A percentile compares a stretch with the other conserved stretches of the same genome.
Evolutionary conservation across 2,888 invertebrate genomes (phyloP).

Genomic region (Nemapogon koenigi): DNA sequence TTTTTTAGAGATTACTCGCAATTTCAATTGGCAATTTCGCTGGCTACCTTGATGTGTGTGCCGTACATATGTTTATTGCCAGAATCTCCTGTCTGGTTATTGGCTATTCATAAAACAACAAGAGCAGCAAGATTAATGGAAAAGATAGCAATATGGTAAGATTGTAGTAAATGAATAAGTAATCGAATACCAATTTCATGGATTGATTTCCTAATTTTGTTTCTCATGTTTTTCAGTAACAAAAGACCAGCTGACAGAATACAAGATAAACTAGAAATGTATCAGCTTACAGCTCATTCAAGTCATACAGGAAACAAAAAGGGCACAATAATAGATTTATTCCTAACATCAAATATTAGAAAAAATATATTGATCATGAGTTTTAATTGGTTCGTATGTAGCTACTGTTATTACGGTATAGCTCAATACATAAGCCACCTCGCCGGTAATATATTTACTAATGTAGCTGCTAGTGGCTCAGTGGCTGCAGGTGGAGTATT

Average conservation of each 20-base stretch:
- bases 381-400: constrained; percentile 79
- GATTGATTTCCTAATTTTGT: neutral
- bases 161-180: constrained; percentile 3
- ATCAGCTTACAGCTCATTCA: constrained; percentile 26
- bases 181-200: neutral
- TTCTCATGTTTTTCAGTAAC: constrained; percentile 22
- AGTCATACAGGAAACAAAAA: constrained; percentile 26
- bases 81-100: constrained; percentile 81
- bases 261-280: constrained; percentile 33
- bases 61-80: constrained; percentile 74
- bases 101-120: constrained; percentile 68
- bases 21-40: constrained; percentile 69
- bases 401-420: constrained; percentile 77
- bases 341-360: constrained; percentile 71
- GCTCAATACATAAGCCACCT: constrained; percentile 79
- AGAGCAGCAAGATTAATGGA: constrained; percentile 68
- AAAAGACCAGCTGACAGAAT: constrained; percentile 45
- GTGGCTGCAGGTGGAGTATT: constrained; percentile 66
- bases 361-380: constrained; percentile 72
- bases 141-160: constrained; percentile 63
- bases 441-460: constrained; percentile 79
- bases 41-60: constrained; percentile 61
- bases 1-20: constrained; percentile 68
- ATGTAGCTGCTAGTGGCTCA: constrained; percentile 75
- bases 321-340: constrained; percentile 67